Base-by-base conservation (phyloP, 2,113 vertebrate genomes). In the Corapipo altera region DNA sequence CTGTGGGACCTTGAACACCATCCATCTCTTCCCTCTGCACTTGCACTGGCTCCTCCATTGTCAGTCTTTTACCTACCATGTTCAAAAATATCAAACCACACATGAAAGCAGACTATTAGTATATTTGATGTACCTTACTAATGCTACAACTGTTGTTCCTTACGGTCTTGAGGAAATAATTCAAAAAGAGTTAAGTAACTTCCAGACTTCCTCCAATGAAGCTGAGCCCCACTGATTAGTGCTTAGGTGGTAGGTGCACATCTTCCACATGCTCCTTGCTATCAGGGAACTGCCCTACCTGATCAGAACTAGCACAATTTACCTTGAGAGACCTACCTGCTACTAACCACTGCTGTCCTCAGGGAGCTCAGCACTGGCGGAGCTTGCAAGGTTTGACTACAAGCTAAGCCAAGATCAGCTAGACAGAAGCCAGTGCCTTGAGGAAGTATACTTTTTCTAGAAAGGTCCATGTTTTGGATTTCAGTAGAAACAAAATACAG, bases 361-460 rank as follows among this genome's bases (percentile, higher is more conserved):
- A 8, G 58, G 54, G 49, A 37, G 27, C 27, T 90, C 43, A 41
- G 46, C 37, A 5, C 7, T 22, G 39, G 22, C 15, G 54, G 41
- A 35, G 37, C 37, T 85, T 62, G 30, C 21, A 49, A 15, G 51
- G 13, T 73, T 44, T 6, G 7, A 26, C 35, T 44, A 21, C 48
- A 51, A 39, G 5, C 27, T 73, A 51, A 73, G 1, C 16, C 0
- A 1, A 58, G 24, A 66, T 73, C 24, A 58, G 54, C 22, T 48
- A 43, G 54, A 81, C 27, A n/a, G 46, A 33, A 41, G 32, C 48
- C 22, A 0, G 0, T 33, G 33, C 70, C 65, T 75, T 49, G 22
- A 66, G 61, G 48, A 61, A 84, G 14, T 15, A 33, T 26, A 39
- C 4, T 43, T 88, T 69, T 91, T 64, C 81, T 71, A 65, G 70